These are phyloP conservation scores for Coendou prehensilis DNA, from an alignment of 2,797 vertebrate species.

Conservation along the genomic window DNA sequence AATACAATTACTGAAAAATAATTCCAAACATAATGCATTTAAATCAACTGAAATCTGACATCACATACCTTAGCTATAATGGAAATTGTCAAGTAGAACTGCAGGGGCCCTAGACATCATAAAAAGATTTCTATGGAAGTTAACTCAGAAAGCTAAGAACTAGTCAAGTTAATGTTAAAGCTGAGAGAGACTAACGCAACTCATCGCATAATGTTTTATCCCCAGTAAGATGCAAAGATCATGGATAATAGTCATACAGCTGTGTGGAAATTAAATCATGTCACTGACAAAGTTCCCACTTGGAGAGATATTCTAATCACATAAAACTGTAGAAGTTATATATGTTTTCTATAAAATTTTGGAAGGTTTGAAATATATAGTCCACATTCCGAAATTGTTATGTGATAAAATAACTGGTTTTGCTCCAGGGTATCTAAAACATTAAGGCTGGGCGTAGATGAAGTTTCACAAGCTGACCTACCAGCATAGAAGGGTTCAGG, in stretches of 20 bases:
- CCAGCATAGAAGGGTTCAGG: neutral
- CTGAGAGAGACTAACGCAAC: neutral
- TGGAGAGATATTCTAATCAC: neutral
- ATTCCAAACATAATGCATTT: neutral
- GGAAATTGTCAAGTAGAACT: neutral
- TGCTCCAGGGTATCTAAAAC: neutral
- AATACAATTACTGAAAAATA: neutral
- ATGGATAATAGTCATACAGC: neutral
- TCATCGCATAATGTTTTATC: neutral
- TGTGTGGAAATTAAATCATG: conserved; percentile 28
- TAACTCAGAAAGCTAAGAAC: neutral
- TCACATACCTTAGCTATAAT: neutral
- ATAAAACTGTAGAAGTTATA: neutral
- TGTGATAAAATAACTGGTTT: neutral
- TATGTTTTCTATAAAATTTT: neutral
- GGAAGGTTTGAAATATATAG: neutral
- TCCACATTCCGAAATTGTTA: neutral
- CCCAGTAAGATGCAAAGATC: conserved; percentile 36
- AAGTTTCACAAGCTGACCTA: neutral
- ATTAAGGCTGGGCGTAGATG: neutral
- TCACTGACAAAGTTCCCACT: neutral
- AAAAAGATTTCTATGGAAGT: neutral
- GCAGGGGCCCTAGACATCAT: neutral
- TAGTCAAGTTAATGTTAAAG: conserved; percentile 16
- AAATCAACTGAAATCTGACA: neutral